Conservation (phyloP, 2,113 vertebrate species). For the Dicerorhinus sumatrensis region DNA sequence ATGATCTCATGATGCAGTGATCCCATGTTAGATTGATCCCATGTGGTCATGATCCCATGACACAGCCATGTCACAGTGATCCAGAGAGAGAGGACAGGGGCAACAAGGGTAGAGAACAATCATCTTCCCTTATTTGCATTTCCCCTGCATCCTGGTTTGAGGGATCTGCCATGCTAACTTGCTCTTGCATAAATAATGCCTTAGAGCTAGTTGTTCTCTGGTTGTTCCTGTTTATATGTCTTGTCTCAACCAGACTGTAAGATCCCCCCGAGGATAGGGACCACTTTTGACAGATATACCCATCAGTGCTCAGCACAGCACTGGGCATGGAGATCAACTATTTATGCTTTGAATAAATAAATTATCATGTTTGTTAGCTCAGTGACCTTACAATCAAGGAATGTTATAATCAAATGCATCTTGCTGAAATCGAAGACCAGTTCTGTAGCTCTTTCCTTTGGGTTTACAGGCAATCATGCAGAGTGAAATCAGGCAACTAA, state of each 20-base stretch:
- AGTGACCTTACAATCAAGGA: not conserved
- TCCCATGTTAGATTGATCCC: no score
- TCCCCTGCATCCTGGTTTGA: not conserved
- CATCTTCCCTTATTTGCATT: not conserved
- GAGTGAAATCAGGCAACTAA: not conserved
- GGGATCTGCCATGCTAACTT: not conserved
- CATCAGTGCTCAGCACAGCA: not conserved
- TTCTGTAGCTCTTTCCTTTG: slow-evolving; percentile 5
- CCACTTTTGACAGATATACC: not conserved
- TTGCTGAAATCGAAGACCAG: not conserved
- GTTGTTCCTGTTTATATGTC: not conserved
- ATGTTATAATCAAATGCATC: not conserved
- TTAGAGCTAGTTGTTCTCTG: not conserved
- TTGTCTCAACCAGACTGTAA: not conserved
- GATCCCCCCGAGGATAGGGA: not conserved
- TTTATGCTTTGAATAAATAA: not conserved
- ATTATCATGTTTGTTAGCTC: not conserved
- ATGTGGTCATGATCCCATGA: no score
- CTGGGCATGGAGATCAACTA: not conserved
- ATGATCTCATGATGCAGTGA: rapidly evolving
- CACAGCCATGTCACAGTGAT: rapidly evolving
- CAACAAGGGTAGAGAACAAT: rapidly evolving
- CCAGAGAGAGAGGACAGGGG: not conserved
- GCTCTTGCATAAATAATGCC: not conserved
- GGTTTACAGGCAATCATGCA: not conserved